Evolutionary conservation across 1,140 invertebrate genomes (phyloP).

Genomic region (Acromyrmex charruanus): DNA sequence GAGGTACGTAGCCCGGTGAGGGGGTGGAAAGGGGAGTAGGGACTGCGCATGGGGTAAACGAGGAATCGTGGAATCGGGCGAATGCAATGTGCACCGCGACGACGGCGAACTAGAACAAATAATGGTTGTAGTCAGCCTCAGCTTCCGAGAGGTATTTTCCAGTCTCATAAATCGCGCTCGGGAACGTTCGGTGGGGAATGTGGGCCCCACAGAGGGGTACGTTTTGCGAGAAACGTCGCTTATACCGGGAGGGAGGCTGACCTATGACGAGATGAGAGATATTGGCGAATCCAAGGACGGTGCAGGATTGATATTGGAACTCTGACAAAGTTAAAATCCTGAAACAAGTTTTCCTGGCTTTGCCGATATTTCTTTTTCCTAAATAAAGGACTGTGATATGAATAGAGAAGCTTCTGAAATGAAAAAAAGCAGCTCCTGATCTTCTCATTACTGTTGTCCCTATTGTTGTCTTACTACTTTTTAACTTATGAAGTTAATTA

Average conservation of each 20-base stretch:
- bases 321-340: neutral
- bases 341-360: neutral
- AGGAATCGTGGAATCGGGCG: conserved; percentile 80
- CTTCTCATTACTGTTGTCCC: neutral
- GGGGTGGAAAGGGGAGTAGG: neutral
- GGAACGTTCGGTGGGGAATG: conserved; percentile 44
- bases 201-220: neutral
- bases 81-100: conserved; percentile 70
- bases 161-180: conserved; percentile 73
- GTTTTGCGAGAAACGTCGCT: neutral
- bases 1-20: neutral
- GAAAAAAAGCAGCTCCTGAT: neutral
- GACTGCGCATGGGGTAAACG: conserved; percentile 10
- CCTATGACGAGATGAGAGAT: neutral
- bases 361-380: no score
- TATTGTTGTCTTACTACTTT: neutral
- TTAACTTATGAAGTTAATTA: neutral
- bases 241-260: neutral
- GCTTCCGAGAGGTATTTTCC: conserved; percentile 83
- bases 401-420: neutral
- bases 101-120: conserved; percentile 84
- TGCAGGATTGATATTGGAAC: neutral
- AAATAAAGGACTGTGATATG: neutral
- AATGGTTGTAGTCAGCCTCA: conserved; percentile 84
- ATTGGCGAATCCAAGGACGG: neutral